Base-by-base conservation (phyloP, 1,140 invertebrate genomes). In the Antheraea mylitta region DNA sequence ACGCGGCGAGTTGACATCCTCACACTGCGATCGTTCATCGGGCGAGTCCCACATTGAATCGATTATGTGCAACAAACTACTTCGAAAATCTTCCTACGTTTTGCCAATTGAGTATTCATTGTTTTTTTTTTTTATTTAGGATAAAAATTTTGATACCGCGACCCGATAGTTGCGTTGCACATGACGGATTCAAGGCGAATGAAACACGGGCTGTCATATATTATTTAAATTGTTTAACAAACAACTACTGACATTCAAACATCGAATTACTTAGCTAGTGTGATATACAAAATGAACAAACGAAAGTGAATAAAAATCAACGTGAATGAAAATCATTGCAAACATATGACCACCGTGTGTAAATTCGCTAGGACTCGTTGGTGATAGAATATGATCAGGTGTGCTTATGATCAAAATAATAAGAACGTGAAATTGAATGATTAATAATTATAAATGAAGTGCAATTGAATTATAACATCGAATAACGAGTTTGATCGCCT, bases 31-130 rank as follows among this genome's bases (percentile, higher is more conserved):
- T 82, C 83, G 82, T 90, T 92, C 92, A 90, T 92, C 91, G 89
- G 91, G 89, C 90, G 92, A 93, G 89, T 93, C 92, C 92, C 92
- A 93, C 92, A 93, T 89, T 93, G 92, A 93, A 93, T 93, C 92
- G 90, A 93, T 93, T 92, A 93, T 93, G 91, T 93, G 92, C 92
- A 93, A 93, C 90, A 93, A 87, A 85, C 92, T 93, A 92, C 92
- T 92, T 83, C 92, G 90, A 85, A 93, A 93, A 77, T 93, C 92
- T 85, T 92, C 92, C 91, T 92, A 91, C 45, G 75, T 80, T 83
- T 70, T 72, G 73, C 83, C 85, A 83, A 87, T 87, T 67, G 75
- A 16, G 18, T 64, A 59, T 74, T 81, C 58, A 10, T 81, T n/a
- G n/a, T n/a, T n/a, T 73, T 76, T 71, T 86, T 83, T 53, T 13